Conservation (phyloP, 2,113 vertebrate species). For the Pogonocichla stellata region DNA sequence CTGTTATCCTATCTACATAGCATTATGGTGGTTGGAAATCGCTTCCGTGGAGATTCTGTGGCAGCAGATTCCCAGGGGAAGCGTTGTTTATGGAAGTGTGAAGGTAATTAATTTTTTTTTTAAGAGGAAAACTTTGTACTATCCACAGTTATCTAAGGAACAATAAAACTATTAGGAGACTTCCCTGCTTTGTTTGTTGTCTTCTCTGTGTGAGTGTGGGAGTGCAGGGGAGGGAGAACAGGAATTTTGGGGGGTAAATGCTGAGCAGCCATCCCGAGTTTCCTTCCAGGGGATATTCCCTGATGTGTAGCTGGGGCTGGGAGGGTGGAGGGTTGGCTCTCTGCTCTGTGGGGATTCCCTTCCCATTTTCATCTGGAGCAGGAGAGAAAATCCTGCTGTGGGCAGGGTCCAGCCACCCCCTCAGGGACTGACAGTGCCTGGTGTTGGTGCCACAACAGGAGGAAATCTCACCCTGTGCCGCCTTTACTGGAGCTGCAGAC, state of each 20-base stretch:
- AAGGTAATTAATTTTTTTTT: slow-evolving; percentile 64
- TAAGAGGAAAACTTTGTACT: slow-evolving; percentile 74
- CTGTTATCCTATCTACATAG: slow-evolving; percentile 44
- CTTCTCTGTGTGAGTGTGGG: not conserved
- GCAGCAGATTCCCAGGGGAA: slow-evolving; percentile 19
- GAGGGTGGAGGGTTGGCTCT: not conserved
- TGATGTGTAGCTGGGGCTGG: not conserved
- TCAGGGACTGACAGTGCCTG: not conserved
- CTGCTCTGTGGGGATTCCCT: not conserved
- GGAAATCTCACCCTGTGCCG: not conserved
- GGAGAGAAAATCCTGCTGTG: not conserved
- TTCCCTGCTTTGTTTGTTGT: not conserved
- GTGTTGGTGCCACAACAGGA: not conserved
- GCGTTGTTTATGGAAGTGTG: slow-evolving; percentile 16
- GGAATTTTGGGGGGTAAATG: not conserved
- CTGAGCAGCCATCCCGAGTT: not conserved
- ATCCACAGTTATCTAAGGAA: slow-evolving; percentile 73
- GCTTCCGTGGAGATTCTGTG: slow-evolving; percentile 45
- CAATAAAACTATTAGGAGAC: slow-evolving; percentile 78
- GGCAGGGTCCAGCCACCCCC: not conserved
- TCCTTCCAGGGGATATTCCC: not conserved
- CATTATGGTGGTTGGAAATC: slow-evolving; percentile 20
- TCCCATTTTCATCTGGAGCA: not conserved
- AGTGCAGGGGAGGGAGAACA: not conserved
- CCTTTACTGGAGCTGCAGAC: not conserved